Percentiles rank a stretch among this genome's conserved stretches.
These are phyloP conservation scores for Hemibagrus guttatus DNA, from an alignment of 2,797 vertebrate genomes.

Conservation along the genomic window DNA sequence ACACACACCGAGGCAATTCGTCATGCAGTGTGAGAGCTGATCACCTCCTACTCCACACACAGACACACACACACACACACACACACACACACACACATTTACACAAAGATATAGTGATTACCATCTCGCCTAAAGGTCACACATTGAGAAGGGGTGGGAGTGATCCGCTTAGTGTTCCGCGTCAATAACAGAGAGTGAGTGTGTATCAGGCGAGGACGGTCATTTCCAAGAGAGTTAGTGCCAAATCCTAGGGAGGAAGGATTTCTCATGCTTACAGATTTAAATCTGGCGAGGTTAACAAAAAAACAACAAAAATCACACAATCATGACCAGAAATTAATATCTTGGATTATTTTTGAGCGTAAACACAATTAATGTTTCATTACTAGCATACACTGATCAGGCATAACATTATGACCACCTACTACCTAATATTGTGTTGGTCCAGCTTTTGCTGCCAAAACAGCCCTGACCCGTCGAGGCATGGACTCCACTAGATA, in stretches of 20 bases:
- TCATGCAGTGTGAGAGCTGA: constrained; percentile 39
- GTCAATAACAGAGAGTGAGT: constrained; percentile 21
- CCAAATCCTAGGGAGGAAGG: not conserved
- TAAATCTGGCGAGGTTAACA: not conserved
- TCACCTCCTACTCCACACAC: constrained; percentile 22
- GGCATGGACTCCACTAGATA: too few relatives aligned
- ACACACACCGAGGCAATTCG: constrained; percentile 56
- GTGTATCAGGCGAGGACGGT: constrained; percentile 48
- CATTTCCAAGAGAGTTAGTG: constrained; percentile 60
- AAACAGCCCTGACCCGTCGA: too few relatives aligned
- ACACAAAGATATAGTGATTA: constrained; percentile 22
- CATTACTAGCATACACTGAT: too few relatives aligned
- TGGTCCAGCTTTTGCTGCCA: too few relatives aligned
- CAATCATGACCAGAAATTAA: not conserved
- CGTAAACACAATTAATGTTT: not conserved
- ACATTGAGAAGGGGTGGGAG: constrained; percentile 29
- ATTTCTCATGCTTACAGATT: not conserved
- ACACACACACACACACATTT: constrained; percentile 32
- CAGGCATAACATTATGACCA: too few relatives aligned
- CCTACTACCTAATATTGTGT: too few relatives aligned
- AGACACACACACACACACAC: constrained; percentile 30
- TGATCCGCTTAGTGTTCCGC: constrained; percentile 35
- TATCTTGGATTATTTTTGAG: not conserved
- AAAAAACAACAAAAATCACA: not conserved
- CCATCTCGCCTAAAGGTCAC: constrained; percentile 14